Evolutionary conservation across 2,888 invertebrate genomes (phyloP).

Genomic region (Cryptophagus acutangulus): DNA sequence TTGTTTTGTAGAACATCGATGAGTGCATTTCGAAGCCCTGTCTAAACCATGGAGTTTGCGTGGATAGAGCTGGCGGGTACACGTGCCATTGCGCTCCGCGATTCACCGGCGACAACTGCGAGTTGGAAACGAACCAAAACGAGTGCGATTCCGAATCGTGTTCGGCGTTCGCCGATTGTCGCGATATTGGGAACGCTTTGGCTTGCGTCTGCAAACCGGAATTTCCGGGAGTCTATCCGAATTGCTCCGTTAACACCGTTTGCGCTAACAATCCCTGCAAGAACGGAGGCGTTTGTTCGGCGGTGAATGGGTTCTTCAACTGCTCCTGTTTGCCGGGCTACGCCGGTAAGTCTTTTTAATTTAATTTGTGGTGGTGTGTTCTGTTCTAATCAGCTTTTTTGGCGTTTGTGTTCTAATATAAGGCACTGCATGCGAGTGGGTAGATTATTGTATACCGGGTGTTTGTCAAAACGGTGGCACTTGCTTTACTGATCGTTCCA

Average conservation of each 20-base stretch:
- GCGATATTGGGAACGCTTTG: slow-evolving; percentile 46
- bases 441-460: slow-evolving; percentile 43
- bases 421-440: slow-evolving; percentile 41
- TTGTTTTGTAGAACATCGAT: slow-evolving; percentile 45
- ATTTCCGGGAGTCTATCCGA: slow-evolving; percentile 51
- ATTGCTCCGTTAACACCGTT: slow-evolving; percentile 49
- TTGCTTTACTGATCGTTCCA: slow-evolving; percentile 41
- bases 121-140: slow-evolving; percentile 43
- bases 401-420: slow-evolving; percentile 5
- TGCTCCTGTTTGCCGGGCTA: slow-evolving; percentile 69
- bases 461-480: slow-evolving; percentile 54
- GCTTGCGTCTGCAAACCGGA: slow-evolving; percentile 64
- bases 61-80: slow-evolving; percentile 54
- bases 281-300: slow-evolving; percentile 69
- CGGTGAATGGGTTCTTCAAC: slow-evolving; percentile 56
- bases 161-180: slow-evolving; percentile 60
- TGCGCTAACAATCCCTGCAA: slow-evolving; percentile 69
- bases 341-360: slow-evolving; percentile 52
- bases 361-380: background rate
- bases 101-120: slow-evolving; percentile 53
- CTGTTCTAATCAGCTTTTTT: slow-evolving; percentile 26
- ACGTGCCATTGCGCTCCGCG: slow-evolving; percentile 55
- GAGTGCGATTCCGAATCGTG: slow-evolving; percentile 55
- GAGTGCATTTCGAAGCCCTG: slow-evolving; percentile 61
- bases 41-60: slow-evolving; percentile 56